Conservation (phyloP, 2,888 invertebrate genomes). For the Gibbula magus region DNA sequence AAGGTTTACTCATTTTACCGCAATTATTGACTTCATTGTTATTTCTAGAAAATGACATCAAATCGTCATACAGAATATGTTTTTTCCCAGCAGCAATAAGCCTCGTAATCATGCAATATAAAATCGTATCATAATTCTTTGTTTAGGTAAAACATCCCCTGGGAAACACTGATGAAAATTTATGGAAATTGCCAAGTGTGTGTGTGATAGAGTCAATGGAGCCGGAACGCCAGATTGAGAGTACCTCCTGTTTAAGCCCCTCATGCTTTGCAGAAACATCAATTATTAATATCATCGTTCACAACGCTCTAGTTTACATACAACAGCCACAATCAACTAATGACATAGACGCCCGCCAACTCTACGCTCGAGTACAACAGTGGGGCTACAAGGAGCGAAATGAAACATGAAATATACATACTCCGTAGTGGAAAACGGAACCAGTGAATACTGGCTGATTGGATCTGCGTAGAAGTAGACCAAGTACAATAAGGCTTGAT, state of each 20-base stretch:
- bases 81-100: no score
- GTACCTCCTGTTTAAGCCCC: neutral
- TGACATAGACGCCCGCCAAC: neutral
- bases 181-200: no score
- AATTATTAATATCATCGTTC: constrained; percentile 1
- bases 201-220: no score
- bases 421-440: neutral
- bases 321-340: neutral
- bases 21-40: no score
- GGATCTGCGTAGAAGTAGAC: neutral
- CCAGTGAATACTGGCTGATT: neutral
- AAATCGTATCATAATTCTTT: no score
- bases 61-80: no score
- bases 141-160: no score
- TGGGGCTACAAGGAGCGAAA: neutral
- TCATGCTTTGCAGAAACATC: neutral
- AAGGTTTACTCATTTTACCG: no score
- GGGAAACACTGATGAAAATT: no score
- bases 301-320: neutral
- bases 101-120: no score
- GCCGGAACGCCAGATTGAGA: no score
- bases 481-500: neutral
- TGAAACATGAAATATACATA: constrained; percentile 8
- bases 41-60: no score
- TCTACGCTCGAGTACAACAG: neutral